phyloP scores from a whole-genome alignment of 30 jellyfish, hydroid and myxozoan genomes.

The Catostylus mosaicus region DNA sequence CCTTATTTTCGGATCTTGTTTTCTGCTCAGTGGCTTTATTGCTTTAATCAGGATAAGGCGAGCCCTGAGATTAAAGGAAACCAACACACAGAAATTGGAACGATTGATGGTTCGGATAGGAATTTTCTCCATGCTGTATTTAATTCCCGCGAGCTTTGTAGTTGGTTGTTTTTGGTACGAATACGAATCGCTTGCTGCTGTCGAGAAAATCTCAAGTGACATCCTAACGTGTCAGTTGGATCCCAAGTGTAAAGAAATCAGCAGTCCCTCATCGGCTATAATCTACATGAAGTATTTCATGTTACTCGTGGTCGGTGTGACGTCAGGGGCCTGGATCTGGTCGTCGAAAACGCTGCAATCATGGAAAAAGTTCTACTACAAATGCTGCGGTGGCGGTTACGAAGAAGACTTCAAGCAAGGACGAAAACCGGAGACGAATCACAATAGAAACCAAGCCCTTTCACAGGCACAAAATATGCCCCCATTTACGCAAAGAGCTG shows the following conservation, averaged over 20 bases:
- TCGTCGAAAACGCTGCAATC: conserved; percentile 87
- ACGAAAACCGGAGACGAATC: conserved; percentile 39
- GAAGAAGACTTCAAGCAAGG: conserved; percentile 31
- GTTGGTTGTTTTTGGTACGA: conserved; percentile 92
- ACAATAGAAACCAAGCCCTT: not conserved
- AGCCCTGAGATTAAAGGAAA: conserved; percentile 70
- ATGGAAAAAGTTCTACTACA: conserved; percentile 74
- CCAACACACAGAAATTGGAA: conserved; percentile 83
- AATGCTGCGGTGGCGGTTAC: conserved; percentile 61
- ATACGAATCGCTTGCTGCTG: conserved; percentile 49
- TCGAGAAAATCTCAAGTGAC: conserved; percentile 56
- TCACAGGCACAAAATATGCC: conserved; percentile 13
- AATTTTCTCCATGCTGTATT: conserved; percentile 78
- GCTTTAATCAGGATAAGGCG: conserved; percentile 82
- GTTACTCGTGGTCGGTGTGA: conserved; percentile 92
- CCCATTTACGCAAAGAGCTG: conserved; percentile 33
- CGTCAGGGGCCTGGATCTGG: conserved; percentile 98
- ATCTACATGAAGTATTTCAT: conserved; percentile 83
- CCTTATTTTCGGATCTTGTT: conserved; percentile 74
- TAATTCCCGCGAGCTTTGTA: conserved; percentile 92
- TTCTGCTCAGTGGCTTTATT: conserved; percentile 78
- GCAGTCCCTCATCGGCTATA: conserved; percentile 60
- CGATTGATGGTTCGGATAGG: conserved; percentile 91
- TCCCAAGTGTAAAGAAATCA: conserved; percentile 53
- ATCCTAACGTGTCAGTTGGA: conserved; percentile 49